These are phyloP conservation scores for Brachyopa scutellaris DNA, from an alignment of 2,888 invertebrate genomes.

Conservation along the genomic window DNA sequence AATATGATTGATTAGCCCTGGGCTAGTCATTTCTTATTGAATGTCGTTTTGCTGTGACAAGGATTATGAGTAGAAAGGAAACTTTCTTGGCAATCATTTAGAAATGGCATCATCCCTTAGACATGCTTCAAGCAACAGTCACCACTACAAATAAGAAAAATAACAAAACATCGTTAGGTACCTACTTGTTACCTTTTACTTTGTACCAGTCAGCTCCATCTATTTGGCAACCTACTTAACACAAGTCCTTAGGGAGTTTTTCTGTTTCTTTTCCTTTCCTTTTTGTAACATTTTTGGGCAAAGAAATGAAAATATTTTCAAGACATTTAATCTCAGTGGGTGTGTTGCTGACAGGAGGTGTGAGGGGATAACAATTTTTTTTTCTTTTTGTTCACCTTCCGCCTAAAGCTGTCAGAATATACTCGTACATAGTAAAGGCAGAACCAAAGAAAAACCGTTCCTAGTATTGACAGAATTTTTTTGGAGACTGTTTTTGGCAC, in stretches of 20 bases:
- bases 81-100: conserved; percentile 52
- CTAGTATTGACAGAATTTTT: no score
- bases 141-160: background rate
- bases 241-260: conserved; percentile 5
- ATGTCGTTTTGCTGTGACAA: conserved; percentile 39
- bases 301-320: conserved; percentile 30
- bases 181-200: conserved; percentile 32
- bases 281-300: background rate
- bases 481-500: background rate
- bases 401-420: background rate
- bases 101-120: conserved; percentile 25
- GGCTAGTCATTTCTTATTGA: conserved; percentile 40
- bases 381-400: no score
- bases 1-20: conserved; percentile 55
- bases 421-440: no score
- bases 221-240: conserved; percentile 39
- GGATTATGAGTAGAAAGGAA: conserved; percentile 30
- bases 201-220: conserved; percentile 18
- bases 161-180: background rate
- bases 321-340: conserved; percentile 25
- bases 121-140: conserved; percentile 22
- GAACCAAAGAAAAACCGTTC: no score
- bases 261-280: background rate
- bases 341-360: background rate
- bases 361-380: background rate